Evolutionary conservation across 1,140 invertebrate genomes (phyloP), one percentile per base, ranked within the genome.

Genomic region (Scaptomyza hsui): DNA sequence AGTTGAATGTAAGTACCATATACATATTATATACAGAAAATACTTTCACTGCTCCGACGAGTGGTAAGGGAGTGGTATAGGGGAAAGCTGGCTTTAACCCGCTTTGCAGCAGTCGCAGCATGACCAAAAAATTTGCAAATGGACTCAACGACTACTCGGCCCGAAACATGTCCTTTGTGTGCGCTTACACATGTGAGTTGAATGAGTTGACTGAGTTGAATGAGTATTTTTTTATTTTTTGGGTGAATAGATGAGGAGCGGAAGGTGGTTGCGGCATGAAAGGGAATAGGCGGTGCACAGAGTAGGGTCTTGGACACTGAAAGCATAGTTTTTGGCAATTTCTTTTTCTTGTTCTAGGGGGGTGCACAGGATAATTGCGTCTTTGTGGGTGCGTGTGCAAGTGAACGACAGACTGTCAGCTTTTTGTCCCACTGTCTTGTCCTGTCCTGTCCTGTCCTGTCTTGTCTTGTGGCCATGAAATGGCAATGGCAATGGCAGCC

Each of bases 151-250:
- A 71, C 68, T 86, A 71, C 68, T 86, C 69, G 73, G 70, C 80
- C 69, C 73, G 73, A 70, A 80, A 85, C 80, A 77, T 85, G 81
- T 80, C 80, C 81, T 80, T 85, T 85, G 81, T 85, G 81, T 85
- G 81, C 77, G 81, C 77, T 77, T 81, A 77, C 81, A 86, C 81
- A 86, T 75, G 81, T 81, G 62, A 59, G 63, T 37, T 41, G 61
- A 16, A 44, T 65, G 61, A 59, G 52, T 39, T 65, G 59, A 16
- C 45, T 39, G 45, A 42, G 55, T 57, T 69, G 59, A 39, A 12
- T 60, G 55, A 26, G 45, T 19, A n/a, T 35, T 3, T 21, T 21
- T 21, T 4, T 21, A 2, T 21, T 21, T 21, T 21, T 29, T 15
- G 21, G 26, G 29, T 19, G 13, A n/a, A 29, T 12, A 16, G 16